These are phyloP conservation scores for Conistra vaccinii DNA, from an alignment of 2,888 invertebrate genomes.

Conservation along the genomic window DNA sequence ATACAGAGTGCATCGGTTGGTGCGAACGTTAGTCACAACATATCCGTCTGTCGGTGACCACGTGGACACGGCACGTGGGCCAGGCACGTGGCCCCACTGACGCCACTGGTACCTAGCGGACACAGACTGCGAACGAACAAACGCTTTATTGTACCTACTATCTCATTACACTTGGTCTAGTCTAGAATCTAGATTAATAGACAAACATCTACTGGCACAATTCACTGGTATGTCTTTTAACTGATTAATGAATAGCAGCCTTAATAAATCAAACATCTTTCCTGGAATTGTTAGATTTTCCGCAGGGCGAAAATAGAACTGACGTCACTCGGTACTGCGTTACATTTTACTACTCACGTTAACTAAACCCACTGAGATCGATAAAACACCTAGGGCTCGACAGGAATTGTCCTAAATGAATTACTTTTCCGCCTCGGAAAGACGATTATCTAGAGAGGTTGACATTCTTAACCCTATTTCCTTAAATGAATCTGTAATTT, in stretches of 20 bases:
- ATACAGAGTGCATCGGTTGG: conserved; percentile 39
- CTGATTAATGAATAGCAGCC: conserved; percentile 34
- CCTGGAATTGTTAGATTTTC: conserved; percentile 59
- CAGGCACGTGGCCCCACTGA: conserved; percentile 53
- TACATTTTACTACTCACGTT: conserved; percentile 62
- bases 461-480: conserved; percentile 44
- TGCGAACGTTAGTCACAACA: conserved; percentile 39
- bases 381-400: conserved; percentile 60
- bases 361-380: conserved; percentile 57
- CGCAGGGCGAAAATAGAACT: conserved; percentile 53
- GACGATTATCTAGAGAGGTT: conserved; percentile 47
- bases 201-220: conserved; percentile 30
- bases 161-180: conserved; percentile 40
- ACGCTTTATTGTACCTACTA: conserved; percentile 53
- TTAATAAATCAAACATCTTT: conserved; percentile 62
- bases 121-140: conserved; percentile 40
- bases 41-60: conserved; percentile 37
- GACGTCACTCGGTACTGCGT: conserved; percentile 58
- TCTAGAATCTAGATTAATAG: conserved; percentile 38
- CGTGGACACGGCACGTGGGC: conserved; percentile 61
- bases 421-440: conserved; percentile 44
- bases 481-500: conserved; percentile 50
- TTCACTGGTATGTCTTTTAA: conserved; percentile 27
- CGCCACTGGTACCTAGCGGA: conserved; percentile 35
- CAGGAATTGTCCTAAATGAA: conserved; percentile 61